Evolutionary conservation across 1,140 invertebrate genomes (phyloP), one percentile per base, ranked within the genome.

Genomic region (Dryas iulia): DNA sequence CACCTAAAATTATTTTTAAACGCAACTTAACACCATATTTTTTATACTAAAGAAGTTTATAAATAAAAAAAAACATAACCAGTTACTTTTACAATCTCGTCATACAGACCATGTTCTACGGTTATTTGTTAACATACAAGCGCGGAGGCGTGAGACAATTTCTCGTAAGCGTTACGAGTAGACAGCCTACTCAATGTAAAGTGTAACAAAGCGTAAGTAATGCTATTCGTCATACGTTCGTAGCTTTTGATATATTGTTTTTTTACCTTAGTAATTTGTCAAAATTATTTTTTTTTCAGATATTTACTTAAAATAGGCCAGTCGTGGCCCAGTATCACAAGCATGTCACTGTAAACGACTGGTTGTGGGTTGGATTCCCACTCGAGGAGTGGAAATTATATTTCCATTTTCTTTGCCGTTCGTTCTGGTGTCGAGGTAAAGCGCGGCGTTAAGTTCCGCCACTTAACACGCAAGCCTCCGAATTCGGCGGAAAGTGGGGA

Each of bases 71-170:
- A 35, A 35, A 35, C 14, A 35, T 35, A 35, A 47, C 7, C 39
- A 47, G 8, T 47, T 39, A 14, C n/a, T 39, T n/a, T 39, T 21
- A 47, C 39, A 47, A 21, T 47, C 59, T 14, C 35, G 33, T 59
- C 26, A 59, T 59, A 21, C 52, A 52, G 57, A 39, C 11, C 14
- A 57, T 26, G 23, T 66, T 57, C 57, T 23, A 59, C 64, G 8
- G 39, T 60, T 59, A 30, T 66, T 59, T 66, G 65, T 66, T 54
- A 60, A 47, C 57, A 31, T 66, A 60, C 28, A 33, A 23, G 6
- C n/a, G 64, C 64, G 64, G 65, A 28, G 65, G 65, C 65, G 65
- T 66, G 39, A 59, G 65, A 66, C 65, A n/a, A 59, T 14, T 59
- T 24, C 58, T 21, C 18, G 39, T 47, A 47, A 47, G 39, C 39